Base-by-base conservation (phyloP, 2,113 vertebrate species). In the Ornithorhynchus anatinus region DNA sequence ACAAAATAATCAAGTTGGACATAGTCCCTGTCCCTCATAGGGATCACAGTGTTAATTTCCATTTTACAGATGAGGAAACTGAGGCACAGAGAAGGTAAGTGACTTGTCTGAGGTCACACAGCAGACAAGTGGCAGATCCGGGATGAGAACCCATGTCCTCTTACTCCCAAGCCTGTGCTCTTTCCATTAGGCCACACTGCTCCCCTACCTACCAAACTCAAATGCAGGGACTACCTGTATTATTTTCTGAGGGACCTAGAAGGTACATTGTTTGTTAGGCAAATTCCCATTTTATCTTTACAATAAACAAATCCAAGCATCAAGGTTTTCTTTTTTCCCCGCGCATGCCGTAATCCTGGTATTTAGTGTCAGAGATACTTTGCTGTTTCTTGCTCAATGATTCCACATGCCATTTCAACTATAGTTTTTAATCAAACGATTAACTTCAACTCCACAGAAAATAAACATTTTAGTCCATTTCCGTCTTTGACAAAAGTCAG, bases 391-490 rank as follows among this genome's bases (percentile, higher is more conserved):
- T 20, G 13, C 27, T 83, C 36, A 17, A 23, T 25, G 52, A 10
- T 59, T 75, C 62, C 27, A 43, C 37, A 29, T 22, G 15, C 3
- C 29, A 20, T 5, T 38, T 66, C 40, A 86, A 52, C 16, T 10
- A 3, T 37, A 36, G 0, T 1, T 69, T 84, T 87, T 77, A 75
- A 75, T 63, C 56, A 67, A 80, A 87, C 27, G 75, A 79, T 79
- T 84, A 80, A 27, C 23, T 72, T 73, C 38, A 67, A 71, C 50
- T 73, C 77, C 40, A 69, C 25, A n/a, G 39, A 81, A 86, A 86
- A 89, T 77, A 87, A 87, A 82, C 37, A 32, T 7, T n/a, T 45
- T 54, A 65, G 57, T 40, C 54, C 33, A 36, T 52, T 87, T 88
- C 62, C 66, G 61, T 63, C 4, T 80, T 72, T 82, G 70, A 68